These are phyloP conservation scores for Drosophila sulfurigaster DNA, from an alignment of 1,140 invertebrate genomes.

Conservation along the genomic window DNA sequence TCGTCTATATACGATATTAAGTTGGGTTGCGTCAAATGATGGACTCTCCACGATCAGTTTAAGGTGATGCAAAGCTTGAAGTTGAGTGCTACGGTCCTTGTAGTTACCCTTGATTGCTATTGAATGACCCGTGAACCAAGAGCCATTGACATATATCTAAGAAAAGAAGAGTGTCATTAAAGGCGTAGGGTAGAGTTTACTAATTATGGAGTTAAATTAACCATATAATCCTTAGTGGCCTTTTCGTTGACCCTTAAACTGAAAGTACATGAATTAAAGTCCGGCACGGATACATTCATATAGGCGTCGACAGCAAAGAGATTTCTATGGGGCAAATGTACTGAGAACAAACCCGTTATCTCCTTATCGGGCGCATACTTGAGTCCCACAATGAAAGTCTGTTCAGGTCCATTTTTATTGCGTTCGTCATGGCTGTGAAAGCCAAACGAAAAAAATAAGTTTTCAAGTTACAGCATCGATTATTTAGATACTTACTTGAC, in stretches of 20 bases:
- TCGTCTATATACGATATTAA: slow-evolving; percentile 88
- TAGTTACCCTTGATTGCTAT: slow-evolving; percentile 89
- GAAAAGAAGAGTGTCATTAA: not conserved
- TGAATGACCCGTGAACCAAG: slow-evolving; percentile 92
- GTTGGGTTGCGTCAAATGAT: slow-evolving; percentile 88
- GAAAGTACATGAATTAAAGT: slow-evolving; percentile 87
- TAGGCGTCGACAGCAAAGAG: slow-evolving; percentile 87
- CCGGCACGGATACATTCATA: slow-evolving; percentile 88
- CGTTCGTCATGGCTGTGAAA: slow-evolving; percentile 74
- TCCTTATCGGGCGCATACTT: slow-evolving; percentile 87
- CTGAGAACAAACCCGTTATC: slow-evolving; percentile 86
- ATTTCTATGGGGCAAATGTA: slow-evolving; percentile 86
- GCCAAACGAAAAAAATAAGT: not conserved
- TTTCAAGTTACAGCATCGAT: not conserved
- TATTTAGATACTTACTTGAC: slow-evolving; percentile 72
- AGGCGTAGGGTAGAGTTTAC: not conserved
- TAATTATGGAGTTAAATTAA: slow-evolving; percentile 56
- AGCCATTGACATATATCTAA: slow-evolving; percentile 88
- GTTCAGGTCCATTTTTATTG: slow-evolving; percentile 83
- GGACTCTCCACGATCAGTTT: slow-evolving; percentile 90
- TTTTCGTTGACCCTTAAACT: slow-evolving; percentile 87
- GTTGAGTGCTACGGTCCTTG: slow-evolving; percentile 88
- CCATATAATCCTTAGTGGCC: slow-evolving; percentile 86
- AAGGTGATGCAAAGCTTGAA: slow-evolving; percentile 87
- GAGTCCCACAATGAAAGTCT: slow-evolving; percentile 78